Evolutionary conservation across 2,888 invertebrate species (phyloP), one percentile per base, ranked within the genome.

Genomic region (Auanema sp.): DNA sequence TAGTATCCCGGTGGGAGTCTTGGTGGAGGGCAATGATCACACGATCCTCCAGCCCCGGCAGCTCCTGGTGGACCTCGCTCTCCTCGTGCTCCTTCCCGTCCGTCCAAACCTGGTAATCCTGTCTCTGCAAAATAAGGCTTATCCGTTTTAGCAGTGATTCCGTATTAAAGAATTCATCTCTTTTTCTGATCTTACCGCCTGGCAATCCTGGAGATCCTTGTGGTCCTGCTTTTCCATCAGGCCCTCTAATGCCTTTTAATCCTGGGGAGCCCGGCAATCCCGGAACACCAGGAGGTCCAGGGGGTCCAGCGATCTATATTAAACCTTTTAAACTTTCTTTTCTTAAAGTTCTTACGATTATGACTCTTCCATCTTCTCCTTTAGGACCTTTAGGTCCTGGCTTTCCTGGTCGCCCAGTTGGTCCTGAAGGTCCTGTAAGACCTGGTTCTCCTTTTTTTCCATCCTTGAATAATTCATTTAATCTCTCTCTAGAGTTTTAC

Each of bases 371-470:
- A 56, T 72, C 71, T 12, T 71, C 70, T 66, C 75, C 75, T 33
- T 65, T 67, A 18, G 71, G 65, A 33, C 78, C 78, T 43, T 68
- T 66, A 18, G 72, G 60, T 41, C 78, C 78, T 18, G 68, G 68
- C 51, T 68, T 64, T 52, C 76, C 76, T 42, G 70, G 69, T 25
- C 71, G 50, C 23, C 79, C 79, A 24, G 68, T 68, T 10, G 78
- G 76, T 23, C 80, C 80, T n/a, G 75, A 72, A 23, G 81, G 76
- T 54, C 81, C 81, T 1, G 65, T 59, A 76, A 80, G 74, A 55
- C 81, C 81, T 21, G 69, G 66, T 44, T 79, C 79, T 24, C 81
- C 81, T 16, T 75, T 76, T 68, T 75, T 72, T 54, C 81, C 81
- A 53, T 79, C 77, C 66, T 75, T 47, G 43, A 54, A 53, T 11